A percentile compares a stretch with the other conserved stretches of the same genome.
These are phyloP conservation scores for Phaenicophaeus curvirostris DNA, from an alignment of 2,797 vertebrate species.

Conservation along the genomic window DNA sequence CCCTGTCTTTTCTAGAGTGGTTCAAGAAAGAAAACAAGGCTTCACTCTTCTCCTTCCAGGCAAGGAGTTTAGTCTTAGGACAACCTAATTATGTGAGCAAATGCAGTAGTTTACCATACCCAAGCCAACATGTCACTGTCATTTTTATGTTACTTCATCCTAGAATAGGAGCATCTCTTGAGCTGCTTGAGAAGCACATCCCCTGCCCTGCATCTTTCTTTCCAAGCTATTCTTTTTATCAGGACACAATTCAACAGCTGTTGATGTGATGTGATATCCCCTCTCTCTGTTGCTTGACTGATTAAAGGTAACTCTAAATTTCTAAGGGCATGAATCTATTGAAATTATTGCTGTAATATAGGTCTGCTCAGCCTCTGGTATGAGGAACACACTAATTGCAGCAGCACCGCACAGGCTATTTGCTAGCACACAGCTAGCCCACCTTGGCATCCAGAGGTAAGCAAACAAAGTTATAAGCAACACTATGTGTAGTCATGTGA, in stretches of 20 bases:
- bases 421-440: background rate
- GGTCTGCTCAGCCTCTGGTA: background rate
- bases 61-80: background rate
- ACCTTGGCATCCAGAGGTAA: background rate
- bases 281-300: background rate
- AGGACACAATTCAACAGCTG: background rate
- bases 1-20: background rate
- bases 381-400: background rate
- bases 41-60: background rate
- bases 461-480: background rate
- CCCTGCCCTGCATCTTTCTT: background rate
- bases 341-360: background rate
- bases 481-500: too few species aligned
- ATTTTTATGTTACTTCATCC: background rate
- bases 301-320: background rate
- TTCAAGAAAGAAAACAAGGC: background rate
- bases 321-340: background rate
- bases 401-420: background rate
- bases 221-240: background rate
- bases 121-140: background rate
- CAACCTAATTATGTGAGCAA: background rate
- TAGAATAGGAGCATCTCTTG: background rate
- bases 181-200: background rate
- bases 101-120: background rate
- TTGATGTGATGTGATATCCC: accelerated